Evolutionary conservation across 2,797 vertebrate genomes (phyloP).

Genomic region (Onychomys arenicola): DNA sequence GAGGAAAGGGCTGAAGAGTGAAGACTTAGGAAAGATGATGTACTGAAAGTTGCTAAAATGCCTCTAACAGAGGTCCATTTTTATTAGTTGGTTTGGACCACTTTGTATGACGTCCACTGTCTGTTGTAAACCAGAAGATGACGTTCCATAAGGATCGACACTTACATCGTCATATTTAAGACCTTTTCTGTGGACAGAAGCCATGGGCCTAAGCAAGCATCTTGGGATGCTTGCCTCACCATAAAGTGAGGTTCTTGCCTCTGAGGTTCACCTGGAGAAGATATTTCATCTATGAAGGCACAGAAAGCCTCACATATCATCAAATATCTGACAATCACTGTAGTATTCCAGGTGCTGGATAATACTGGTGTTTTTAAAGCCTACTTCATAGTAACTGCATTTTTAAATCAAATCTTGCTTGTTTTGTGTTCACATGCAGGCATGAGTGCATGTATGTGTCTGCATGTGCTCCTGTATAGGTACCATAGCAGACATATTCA

Average conservation of each 20-base stretch:
- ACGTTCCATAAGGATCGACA: background rate
- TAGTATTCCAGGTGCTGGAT: background rate
- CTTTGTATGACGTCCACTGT: background rate
- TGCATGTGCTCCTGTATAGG: background rate
- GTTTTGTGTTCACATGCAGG: background rate
- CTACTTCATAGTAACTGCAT: background rate
- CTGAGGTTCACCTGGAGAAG: background rate
- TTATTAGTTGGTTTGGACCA: background rate
- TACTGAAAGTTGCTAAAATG: background rate
- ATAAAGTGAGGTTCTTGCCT: fast-evolving
- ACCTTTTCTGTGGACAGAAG: background rate
- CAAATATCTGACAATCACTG: background rate
- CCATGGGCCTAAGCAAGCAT: background rate
- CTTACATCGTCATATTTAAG: background rate
- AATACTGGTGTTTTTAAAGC: background rate
- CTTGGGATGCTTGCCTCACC: background rate
- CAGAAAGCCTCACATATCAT: background rate
- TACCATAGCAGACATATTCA: no score
- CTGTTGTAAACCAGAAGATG: background rate
- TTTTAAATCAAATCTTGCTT: background rate
- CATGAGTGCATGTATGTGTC: background rate
- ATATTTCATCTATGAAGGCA: background rate
- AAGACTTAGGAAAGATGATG: background rate
- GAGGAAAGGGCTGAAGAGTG: background rate
- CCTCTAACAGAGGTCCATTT: background rate